Base-by-base conservation (phyloP, 92 coral and sea anemone genomes). In the Zoanthus gigantus region DNA sequence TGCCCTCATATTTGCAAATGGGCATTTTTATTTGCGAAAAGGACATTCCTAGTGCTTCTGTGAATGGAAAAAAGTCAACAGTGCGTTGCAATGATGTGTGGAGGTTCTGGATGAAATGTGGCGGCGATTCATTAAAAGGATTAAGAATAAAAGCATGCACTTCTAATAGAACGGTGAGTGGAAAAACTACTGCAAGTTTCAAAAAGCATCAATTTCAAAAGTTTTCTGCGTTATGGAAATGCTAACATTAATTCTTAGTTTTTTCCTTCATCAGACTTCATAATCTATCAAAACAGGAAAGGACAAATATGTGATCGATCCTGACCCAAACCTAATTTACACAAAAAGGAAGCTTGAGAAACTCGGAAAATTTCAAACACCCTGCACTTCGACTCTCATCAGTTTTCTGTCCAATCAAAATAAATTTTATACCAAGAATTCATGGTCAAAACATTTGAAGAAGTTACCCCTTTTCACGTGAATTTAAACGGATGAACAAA, bases 61-160 rank as follows among this genome's bases (percentile, higher is more conserved):
- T 78, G 1, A 14, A 23, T 47, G 83, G 71, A 2, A 58, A 66
- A 50, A 46, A 46, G 17, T 16, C 63, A 10, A 0, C 63, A 10
- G 63, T 0, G 17, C 1, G 63, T 56, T 10, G 63, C 63, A 56
- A 56, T 1, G 8, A 34, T 34, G 42, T 34, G 2, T 34, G 0
- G 42, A 34, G 74, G 31, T 82, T 82, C 44, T 82, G 86, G 86
- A 11, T 82, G 32, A 61, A 37, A 31, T 82, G 86, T 44, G 47
- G 31, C 37, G 86, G 77, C 0, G 86, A 82, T 53, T 9, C 9
- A 2, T 0, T 1, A 2, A 82, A 82, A 67, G 77, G 77, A 2
- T 65, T 82, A 31, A 82, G 47, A 68, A 82, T 77, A 5, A 82
- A 82, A 17, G 86, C 77, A 9, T n/a, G 42, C 42, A 34, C 42